Evolutionary conservation across 1,140 invertebrate genomes (phyloP).

Genomic region (Bombyx mori): ASM3026992v2 NC_085116.1:1587001-1587500

Average conservation of each 20-base stretch:
- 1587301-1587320: constrained; percentile 5
- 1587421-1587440: too few species aligned
- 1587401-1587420: too few species aligned
- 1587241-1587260: constrained; percentile 17
- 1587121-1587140: constrained; percentile 26
- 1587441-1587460: too few species aligned
- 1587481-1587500: constrained; percentile 9
- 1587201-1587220: constrained; percentile 52
- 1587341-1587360: too few species aligned
- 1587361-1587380: too few species aligned
- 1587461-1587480: constrained; percentile 5
- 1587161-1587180: too few species aligned
- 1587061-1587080: constrained; percentile 33
- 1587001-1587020: constrained; percentile 89
- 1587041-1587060: constrained; percentile 57
- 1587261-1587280: constrained; percentile 29
- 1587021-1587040: constrained; percentile 81
- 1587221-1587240: constrained; percentile 34
- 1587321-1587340: too few species aligned
- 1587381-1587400: too few species aligned
- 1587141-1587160: too few species aligned
- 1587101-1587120: constrained; percentile 41
- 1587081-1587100: constrained; percentile 39
- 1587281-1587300: constrained; percentile 52
- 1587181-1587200: constrained; percentile 14